phyloP scores from a whole-genome alignment of 1,140 invertebrate species.

The Magallana gigas region DNA sequence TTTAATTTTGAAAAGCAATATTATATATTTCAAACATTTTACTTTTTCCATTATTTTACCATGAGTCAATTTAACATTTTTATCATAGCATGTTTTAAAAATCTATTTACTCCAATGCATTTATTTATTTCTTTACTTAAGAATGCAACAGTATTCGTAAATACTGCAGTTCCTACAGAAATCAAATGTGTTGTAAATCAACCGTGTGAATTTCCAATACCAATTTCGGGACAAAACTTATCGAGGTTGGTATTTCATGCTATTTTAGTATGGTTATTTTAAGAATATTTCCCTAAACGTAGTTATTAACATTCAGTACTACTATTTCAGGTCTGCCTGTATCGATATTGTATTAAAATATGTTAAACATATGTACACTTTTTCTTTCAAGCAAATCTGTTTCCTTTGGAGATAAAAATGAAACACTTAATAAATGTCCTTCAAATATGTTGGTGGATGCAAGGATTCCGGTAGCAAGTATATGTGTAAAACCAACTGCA shows the following conservation, averaged over 20 bases:
- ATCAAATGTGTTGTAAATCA: neutral
- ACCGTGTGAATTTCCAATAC: neutral
- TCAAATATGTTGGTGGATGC: neutral
- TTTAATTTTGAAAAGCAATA: no score
- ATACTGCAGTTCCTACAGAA: neutral
- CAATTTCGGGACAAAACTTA: conserved; percentile 9
- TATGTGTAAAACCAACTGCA: conserved; percentile 8
- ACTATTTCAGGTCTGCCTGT: no score
- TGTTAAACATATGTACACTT: no score
- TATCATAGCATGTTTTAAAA: no score
- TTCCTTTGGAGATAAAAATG: neutral
- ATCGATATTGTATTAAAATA: no score
- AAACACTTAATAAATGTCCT: neutral
- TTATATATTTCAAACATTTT: no score
- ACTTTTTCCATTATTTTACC: no score
- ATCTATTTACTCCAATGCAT: no score
- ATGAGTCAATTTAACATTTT: no score
- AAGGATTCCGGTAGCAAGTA: neutral
- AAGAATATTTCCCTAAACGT: no score
- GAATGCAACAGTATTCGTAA: conserved; percentile 7
- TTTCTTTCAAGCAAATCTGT: conserved; percentile 17
- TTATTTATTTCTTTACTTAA: neutral
- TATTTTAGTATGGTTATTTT: no score
- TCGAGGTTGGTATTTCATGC: neutral
- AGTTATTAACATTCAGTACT: no score